Evolutionary conservation across 2,888 invertebrate species (phyloP), one percentile per base, ranked within the genome.

Genomic region (Lamellibrachia columna): DNA sequence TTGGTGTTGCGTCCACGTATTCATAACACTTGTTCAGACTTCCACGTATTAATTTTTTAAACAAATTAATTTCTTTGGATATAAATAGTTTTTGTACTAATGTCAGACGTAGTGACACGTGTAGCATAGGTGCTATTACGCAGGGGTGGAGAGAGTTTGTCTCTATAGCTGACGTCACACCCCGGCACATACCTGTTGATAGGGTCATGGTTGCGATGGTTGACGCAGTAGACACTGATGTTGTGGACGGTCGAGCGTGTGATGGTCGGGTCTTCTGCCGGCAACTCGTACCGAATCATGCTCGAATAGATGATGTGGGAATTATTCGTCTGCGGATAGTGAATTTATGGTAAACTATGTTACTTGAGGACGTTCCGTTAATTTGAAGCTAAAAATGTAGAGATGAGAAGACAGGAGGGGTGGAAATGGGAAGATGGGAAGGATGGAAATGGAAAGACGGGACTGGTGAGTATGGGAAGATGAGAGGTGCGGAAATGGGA

Each of bases 261-360:
- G 90, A 95, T 95, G 53, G 93, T 52, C 8, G 94, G 94, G 11
- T 93, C 93, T 6, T 92, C 92, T 0, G 93, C 92, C 22, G 93
- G 94, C 1, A 96, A 95, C 52, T 94, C 94, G 53, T 95, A 94
- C 91, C 95, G 95, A 53, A 94, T 93, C 7, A 93, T 93, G 92
- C 95, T 96, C 53, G 93, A 93, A 94, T 96, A 96, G 40, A 95
- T 94, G 53, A 96, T 95, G 93, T 95, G 95, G 0, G 95, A 95
- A 1, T 91, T 93, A 92, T 96, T 96, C 40, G 93, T 92, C 96
- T 96, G 94, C 11, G 75, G 22, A 75, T n/a, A 22, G 75, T 22
- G 75, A 11, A 11, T 6, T 11, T 75, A 22, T 9, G 11, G 22
- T 22, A 2, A 75, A 22, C 75, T 4, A 75, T 75, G 55, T 75